A percentile compares a stretch with the other conserved stretches of the same genome.
These are phyloP conservation scores for Himantopus leucocephalus DNA, from an alignment of 2,113 vertebrate species.

Conservation along the genomic window DNA sequence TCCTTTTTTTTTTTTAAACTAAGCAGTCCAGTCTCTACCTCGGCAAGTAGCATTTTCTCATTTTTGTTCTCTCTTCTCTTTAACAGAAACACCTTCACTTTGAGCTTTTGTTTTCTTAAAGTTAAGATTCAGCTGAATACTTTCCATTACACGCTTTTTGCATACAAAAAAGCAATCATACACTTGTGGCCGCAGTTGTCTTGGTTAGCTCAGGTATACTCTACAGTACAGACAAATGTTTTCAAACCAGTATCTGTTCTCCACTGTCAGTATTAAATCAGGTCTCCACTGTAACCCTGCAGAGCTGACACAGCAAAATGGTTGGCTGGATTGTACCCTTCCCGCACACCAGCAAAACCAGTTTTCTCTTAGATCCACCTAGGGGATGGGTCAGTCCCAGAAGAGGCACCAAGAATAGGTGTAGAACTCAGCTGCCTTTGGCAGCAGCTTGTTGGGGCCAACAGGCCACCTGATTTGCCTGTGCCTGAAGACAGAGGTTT, in stretches of 20 bases:
- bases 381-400: not conserved
- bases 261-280: not conserved
- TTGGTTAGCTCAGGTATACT: not conserved
- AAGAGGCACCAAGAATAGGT: rapidly evolving
- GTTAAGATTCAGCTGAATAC: not conserved
- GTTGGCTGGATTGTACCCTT: not conserved
- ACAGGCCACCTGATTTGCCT: not conserved
- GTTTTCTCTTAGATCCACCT: not conserved
- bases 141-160: not conserved
- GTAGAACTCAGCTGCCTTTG: not conserved
- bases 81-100: not conserved
- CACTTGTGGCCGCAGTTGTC: not conserved
- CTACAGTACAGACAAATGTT: not conserved
- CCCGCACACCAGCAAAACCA: not conserved
- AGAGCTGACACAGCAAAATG: not conserved
- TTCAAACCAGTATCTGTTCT: not conserved
- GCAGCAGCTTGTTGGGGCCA: not conserved
- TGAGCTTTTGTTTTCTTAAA: not conserved
- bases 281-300: not conserved
- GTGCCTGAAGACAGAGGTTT: not conserved
- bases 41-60: not conserved
- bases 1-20: not conserved
- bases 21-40: not conserved
- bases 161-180: not conserved
- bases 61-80: not conserved